phyloP scores from a whole-genome alignment of 1,140 invertebrate species.

The Trachymyrmex septentrionalis region DNA sequence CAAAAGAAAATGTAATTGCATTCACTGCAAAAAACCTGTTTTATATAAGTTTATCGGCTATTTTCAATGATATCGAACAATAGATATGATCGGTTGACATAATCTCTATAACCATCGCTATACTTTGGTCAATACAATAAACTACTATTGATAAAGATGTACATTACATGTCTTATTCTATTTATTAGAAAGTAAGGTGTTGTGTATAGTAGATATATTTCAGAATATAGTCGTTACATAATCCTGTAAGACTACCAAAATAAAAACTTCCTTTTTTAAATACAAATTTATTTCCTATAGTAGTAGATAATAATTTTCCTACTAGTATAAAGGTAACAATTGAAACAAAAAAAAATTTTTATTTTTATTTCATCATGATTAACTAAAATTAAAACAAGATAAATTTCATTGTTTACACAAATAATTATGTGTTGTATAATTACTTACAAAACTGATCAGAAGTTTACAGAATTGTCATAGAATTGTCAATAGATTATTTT shows the following conservation, averaged over 20 bases:
- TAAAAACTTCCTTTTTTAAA: constrained; percentile 60
- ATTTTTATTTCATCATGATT: not conserved
- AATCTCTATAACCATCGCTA: constrained; percentile 53
- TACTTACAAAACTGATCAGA: not conserved
- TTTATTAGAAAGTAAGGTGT: constrained; percentile 37
- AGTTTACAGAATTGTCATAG: not conserved
- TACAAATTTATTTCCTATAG: not conserved
- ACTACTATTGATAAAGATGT: constrained; percentile 71
- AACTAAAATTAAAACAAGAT: not conserved
- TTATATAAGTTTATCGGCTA: constrained; percentile 54
- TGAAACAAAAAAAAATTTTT: not conserved
- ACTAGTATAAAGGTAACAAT: not conserved
- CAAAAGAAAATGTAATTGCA: constrained; percentile 39
- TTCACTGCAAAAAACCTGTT: constrained; percentile 48
- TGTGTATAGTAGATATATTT: constrained; percentile 60
- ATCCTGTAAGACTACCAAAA: constrained; percentile 55
- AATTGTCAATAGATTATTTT: no score
- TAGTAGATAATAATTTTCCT: not conserved
- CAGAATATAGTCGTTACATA: constrained; percentile 18
- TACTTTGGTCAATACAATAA: constrained; percentile 69
- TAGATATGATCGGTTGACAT: not conserved
- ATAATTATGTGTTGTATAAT: not conserved
- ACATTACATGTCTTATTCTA: constrained; percentile 78
- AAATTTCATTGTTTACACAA: not conserved
- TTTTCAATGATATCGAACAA: constrained; percentile 54